Evolutionary conservation across 2,888 invertebrate species (phyloP).

Genomic region (Limenitis arthemis): DNA sequence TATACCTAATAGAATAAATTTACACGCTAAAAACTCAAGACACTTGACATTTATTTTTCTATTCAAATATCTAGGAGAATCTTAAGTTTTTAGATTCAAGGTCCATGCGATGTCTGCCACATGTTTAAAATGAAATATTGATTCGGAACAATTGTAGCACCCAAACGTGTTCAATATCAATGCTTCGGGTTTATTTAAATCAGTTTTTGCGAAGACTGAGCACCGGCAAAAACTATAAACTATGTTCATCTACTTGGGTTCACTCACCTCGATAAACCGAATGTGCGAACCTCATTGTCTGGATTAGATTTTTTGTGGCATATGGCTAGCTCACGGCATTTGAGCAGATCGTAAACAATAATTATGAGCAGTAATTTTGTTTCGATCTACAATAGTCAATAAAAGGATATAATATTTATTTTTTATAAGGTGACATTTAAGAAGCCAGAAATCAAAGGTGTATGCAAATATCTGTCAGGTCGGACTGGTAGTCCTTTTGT

Average conservation of each 20-base stretch:
- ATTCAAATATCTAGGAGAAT: no score
- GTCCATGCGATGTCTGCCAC: slow-evolving; percentile 27
- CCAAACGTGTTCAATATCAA: slow-evolving; percentile 7
- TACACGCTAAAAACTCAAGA: no score
- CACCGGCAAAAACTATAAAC: slow-evolving; percentile 58
- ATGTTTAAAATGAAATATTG: slow-evolving; percentile 25
- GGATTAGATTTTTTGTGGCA: slow-evolving; percentile 54
- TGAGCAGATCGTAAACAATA: slow-evolving; percentile 38
- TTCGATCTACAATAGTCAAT: slow-evolving; percentile 10
- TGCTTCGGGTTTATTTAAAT: slow-evolving; percentile 24
- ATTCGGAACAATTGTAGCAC: slow-evolving; percentile 13
- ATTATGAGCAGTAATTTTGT: slow-evolving; percentile 16
- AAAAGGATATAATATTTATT: not conserved
- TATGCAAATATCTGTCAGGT: no score
- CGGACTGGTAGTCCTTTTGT: no score
- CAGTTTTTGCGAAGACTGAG: slow-evolving; percentile 46
- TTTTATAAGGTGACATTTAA: slow-evolving; percentile 42
- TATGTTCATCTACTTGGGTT: slow-evolving; percentile 48
- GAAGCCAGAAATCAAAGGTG: slow-evolving; percentile 48
- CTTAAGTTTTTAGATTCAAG: slow-evolving; percentile 11
- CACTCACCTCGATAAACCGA: slow-evolving; percentile 62
- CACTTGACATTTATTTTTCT: no score
- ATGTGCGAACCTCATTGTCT: slow-evolving; percentile 67
- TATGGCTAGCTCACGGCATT: slow-evolving; percentile 53
- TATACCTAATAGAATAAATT: not conserved